A percentile compares a stretch with the other conserved stretches of the same genome.
These are phyloP conservation scores for Panthera tigris DNA, from an alignment of 2,113 vertebrate species.

Conservation along the genomic window DNA sequence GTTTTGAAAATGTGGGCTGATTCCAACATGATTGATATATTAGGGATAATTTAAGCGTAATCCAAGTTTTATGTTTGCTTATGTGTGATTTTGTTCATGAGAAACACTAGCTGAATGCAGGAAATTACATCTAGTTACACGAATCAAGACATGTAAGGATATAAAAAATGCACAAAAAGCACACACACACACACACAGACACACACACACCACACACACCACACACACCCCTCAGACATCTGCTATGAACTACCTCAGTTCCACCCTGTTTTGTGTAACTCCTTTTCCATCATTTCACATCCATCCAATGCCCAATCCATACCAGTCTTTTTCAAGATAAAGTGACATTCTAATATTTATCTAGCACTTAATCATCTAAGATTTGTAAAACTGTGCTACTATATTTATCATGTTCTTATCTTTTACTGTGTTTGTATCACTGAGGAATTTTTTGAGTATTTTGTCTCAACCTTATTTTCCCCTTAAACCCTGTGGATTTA, in stretches of 20 bases:
- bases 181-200: not conserved
- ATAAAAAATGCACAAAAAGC: not conserved
- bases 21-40: not conserved
- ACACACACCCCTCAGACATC: not conserved
- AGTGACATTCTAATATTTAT: not conserved
- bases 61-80: not conserved
- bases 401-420: not conserved
- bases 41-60: not conserved
- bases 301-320: not conserved
- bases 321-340: not conserved
- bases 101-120: not conserved
- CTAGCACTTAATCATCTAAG: not conserved
- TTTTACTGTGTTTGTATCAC: not conserved
- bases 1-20: not conserved
- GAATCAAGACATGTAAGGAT: not conserved
- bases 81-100: not conserved
- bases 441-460: not conserved
- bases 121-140: not conserved
- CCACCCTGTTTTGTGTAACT: not conserved
- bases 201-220: not conserved
- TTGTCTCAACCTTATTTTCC: not conserved
- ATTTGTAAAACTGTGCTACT: not conserved
- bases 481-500: not conserved
- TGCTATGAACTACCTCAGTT: not conserved
- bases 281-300: too few species aligned